A percentile compares a stretch with the other conserved stretches of the same genome.
These are phyloP conservation scores for Phasianus colchicus DNA, from an alignment of 2,113 vertebrate genomes.

Conservation along the genomic window DNA sequence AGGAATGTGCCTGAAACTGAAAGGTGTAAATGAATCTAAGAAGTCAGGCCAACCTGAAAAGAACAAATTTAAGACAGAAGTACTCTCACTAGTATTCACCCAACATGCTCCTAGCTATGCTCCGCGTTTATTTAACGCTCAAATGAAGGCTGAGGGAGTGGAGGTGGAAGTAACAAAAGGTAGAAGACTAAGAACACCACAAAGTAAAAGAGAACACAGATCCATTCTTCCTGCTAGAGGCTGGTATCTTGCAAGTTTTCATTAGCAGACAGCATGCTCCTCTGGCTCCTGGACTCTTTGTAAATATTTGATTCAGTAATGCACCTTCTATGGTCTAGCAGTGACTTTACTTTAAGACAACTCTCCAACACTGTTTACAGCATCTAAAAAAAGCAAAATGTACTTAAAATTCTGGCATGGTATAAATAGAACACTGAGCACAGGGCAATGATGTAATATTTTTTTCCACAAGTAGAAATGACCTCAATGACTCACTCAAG, in stretches of 20 bases:
- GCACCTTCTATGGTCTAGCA: conserved; percentile 68
- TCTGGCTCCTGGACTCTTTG: conserved; percentile 30
- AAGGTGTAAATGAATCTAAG: neutral
- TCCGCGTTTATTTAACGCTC: neutral
- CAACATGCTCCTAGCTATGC: neutral
- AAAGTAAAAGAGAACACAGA: neutral
- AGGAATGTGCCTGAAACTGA: neutral
- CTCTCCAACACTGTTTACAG: conserved; percentile 62
- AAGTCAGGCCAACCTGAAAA: neutral
- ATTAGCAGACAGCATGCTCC: neutral
- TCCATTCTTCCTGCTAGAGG: neutral
- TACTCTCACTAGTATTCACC: neutral
- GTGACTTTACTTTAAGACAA: conserved; percentile 62
- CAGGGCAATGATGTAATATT: conserved; percentile 74
- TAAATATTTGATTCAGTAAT: conserved; percentile 67
- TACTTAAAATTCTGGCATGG: conserved; percentile 64
- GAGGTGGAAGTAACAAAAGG: neutral
- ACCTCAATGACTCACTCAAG: conserved; percentile 74
- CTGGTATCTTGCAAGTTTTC: neutral
- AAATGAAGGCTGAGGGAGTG: neutral
- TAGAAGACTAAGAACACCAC: neutral
- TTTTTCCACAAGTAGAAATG: conserved; percentile 74
- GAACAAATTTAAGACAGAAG: neutral
- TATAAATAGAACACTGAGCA: conserved; percentile 78
- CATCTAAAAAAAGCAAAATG: conserved; percentile 76